phyloP scores from a whole-genome alignment of 2,113 vertebrate genomes.

The Odobenus rosmarus region DNA sequence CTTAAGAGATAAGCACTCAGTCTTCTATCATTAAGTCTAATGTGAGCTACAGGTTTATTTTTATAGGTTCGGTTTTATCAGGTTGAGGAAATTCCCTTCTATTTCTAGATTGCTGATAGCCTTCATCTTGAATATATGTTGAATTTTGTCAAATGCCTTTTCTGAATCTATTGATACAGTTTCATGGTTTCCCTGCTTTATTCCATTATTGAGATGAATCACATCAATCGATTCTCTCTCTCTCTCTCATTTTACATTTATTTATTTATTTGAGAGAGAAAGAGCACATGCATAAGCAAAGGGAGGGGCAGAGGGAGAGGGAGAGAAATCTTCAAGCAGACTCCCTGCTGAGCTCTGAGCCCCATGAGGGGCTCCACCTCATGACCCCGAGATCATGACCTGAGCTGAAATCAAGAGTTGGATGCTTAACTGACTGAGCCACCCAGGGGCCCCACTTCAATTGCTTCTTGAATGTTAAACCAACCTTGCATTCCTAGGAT shows the following conservation, averaged over 20 bases:
- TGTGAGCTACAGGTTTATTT: neutral
- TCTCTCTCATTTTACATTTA: neutral
- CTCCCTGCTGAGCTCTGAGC: neutral
- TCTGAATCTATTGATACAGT: constrained; percentile 6
- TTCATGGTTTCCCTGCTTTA: neutral
- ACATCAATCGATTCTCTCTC: neutral
- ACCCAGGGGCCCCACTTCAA: neutral
- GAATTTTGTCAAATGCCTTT: constrained; percentile 1
- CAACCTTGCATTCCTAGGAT: neutral
- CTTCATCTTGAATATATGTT: neutral
- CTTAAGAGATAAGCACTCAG: neutral
- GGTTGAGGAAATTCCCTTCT: constrained; percentile 22
- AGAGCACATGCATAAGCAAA: too few relatives aligned
- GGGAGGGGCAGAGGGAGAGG: neutral
- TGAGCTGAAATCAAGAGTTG: neutral
- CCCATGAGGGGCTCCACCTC: neutral
- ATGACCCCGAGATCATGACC: neutral
- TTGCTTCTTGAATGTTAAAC: neutral
- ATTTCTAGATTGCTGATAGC: constrained; percentile 3
- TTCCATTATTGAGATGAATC: neutral
- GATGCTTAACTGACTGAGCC: too few relatives aligned
- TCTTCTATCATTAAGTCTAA: neutral
- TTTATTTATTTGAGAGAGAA: neutral
- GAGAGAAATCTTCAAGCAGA: neutral
- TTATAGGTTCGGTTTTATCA: neutral